A percentile compares a stretch with the other conserved stretches of the same genome.
Conservation (phyloP, 1,140 invertebrate genomes). For the Oncopodura yosiiana region DNA sequence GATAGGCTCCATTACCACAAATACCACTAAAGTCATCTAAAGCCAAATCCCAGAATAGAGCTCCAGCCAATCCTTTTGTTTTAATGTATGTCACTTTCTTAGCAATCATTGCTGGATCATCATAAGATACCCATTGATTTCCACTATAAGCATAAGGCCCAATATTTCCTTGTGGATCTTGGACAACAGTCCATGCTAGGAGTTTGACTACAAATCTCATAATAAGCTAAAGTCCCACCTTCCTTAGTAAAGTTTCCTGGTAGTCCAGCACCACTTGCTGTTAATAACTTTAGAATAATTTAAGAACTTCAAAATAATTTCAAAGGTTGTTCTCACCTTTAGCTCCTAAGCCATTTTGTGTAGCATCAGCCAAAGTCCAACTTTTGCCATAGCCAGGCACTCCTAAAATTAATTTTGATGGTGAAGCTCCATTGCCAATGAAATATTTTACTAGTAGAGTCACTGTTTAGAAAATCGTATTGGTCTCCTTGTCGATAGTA, state of each 20-base stretch:
- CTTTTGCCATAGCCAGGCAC: slow-evolving; percentile 79
- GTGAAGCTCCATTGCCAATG: slow-evolving; percentile 57
- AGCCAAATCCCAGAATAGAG: slow-evolving; percentile 81
- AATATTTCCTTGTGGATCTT: slow-evolving; percentile 40
- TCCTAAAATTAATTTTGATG: slow-evolving; percentile 69
- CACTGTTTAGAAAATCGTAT: slow-evolving; percentile 24
- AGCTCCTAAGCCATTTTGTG: slow-evolving; percentile 56
- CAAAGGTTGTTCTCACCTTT: no score
- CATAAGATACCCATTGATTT: slow-evolving; percentile 83
- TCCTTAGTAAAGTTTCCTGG: slow-evolving; percentile 65
- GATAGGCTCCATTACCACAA: slow-evolving; percentile 64
- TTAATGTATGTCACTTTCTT: slow-evolving; percentile 59
- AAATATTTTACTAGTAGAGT: slow-evolving; percentile 70
- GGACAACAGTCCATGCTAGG: slow-evolving; percentile 48
- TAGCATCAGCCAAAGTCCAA: slow-evolving; percentile 65
- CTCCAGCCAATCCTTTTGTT: slow-evolving; percentile 65
- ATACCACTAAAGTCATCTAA: slow-evolving; percentile 56
- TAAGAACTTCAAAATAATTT: no score
- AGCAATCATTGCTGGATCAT: slow-evolving; percentile 65
- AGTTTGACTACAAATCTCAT: neutral
- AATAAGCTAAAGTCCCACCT: neutral
- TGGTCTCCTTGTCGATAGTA: no score
- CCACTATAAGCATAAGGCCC: slow-evolving; percentile 67
- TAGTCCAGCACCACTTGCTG: slow-evolving; percentile 53
- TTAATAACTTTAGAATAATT: no score